Evolutionary conservation across 64 coral and sea anemone genomes (phyloP).

Genomic region (Dendronephthya gigantea): DNA sequence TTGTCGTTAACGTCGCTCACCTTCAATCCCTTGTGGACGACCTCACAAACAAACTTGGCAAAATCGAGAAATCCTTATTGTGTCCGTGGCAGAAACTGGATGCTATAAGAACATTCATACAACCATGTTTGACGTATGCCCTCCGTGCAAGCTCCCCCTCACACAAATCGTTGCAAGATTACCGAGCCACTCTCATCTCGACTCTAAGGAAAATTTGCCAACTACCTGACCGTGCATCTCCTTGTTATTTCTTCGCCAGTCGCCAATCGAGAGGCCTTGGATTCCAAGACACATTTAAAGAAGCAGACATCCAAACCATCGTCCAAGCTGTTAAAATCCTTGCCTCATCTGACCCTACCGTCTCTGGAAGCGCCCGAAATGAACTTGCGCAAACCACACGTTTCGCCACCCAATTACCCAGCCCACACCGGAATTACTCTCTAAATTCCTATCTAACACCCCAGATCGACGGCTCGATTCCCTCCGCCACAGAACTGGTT

Average conservation of each 20-base stretch:
- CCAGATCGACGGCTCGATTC: background rate
- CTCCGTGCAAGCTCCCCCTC: background rate
- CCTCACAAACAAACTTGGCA: background rate
- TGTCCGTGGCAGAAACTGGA: background rate
- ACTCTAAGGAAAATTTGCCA: constrained; percentile 4
- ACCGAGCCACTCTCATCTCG: background rate
- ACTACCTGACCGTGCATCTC: background rate
- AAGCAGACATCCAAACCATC: constrained; percentile 1
- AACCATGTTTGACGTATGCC: constrained; percentile 11
- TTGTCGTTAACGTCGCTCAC: background rate
- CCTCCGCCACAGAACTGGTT: background rate
- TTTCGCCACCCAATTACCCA: background rate
- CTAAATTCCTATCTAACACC: constrained; percentile 9
- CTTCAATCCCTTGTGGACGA: background rate
- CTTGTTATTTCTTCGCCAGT: constrained; percentile 12
- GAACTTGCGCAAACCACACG: background rate
- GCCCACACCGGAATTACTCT: background rate
- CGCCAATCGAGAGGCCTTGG: background rate
- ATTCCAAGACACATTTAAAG: background rate
- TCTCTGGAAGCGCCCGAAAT: background rate
- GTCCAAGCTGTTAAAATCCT: constrained; percentile 25
- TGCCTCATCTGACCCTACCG: background rate
- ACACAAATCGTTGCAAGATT: background rate
- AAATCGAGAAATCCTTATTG: background rate
- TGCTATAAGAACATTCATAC: constrained; percentile 30